Percentiles rank a stretch among this genome's conserved stretches.
phyloP scores from a whole-genome alignment of 1,140 invertebrate genomes.

The Drosophila littoralis region DNA sequence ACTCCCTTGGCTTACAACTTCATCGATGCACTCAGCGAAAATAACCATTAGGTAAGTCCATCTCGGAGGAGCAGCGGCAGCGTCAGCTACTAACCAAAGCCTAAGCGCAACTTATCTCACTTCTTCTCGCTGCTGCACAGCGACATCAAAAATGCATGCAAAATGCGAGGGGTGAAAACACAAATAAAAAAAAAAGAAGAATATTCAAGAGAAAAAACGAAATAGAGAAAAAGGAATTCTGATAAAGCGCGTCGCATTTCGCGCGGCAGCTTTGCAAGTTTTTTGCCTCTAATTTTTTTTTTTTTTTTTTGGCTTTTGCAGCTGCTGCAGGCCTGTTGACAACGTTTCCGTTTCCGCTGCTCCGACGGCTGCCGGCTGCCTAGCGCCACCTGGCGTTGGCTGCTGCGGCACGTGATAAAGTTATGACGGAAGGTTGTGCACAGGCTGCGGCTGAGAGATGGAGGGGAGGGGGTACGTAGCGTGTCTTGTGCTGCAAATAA shows the following conservation, averaged over 20 bases:
- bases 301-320: not conserved
- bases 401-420: conserved; percentile 56
- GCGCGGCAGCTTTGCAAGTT: conserved; percentile 49
- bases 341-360: conserved; percentile 70
- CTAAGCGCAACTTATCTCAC: conserved; percentile 53
- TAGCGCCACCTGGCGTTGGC: conserved; percentile 65
- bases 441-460: not conserved
- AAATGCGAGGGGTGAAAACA: conserved; percentile 22
- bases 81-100: conserved; percentile 1
- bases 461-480: not conserved
- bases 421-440: conserved; percentile 29
- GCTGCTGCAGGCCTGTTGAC: conserved; percentile 60
- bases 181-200: not conserved
- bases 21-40: conserved; percentile 28
- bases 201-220: not conserved
- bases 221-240: conserved; percentile 37
- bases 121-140: conserved; percentile 5
- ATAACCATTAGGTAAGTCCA: conserved; percentile 12
- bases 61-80: not conserved
- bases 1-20: conserved; percentile 2
- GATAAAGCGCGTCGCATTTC: conserved; percentile 59
- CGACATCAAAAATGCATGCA: conserved; percentile 42
- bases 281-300: conserved; percentile 1
- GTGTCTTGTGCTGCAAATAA: conserved; percentile 54
- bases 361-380: conserved; percentile 37